Percentiles rank a stretch among this genome's conserved stretches.
Conservation (phyloP, 1,140 invertebrate species). For the Kradibia gibbosae region DNA sequence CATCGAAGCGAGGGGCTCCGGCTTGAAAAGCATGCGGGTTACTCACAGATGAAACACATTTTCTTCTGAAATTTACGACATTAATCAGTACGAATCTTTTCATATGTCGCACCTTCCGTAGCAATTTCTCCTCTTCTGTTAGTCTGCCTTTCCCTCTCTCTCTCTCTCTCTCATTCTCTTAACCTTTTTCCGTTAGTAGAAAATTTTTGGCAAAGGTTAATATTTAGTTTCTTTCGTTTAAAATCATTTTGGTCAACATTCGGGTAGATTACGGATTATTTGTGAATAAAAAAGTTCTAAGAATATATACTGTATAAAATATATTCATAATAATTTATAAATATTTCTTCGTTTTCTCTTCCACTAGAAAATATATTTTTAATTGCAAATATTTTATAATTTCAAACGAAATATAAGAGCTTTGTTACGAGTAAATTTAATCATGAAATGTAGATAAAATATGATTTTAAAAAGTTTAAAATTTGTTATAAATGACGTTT, state of each 20-base stretch:
- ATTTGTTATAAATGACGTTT: no score
- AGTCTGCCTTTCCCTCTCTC: background rate
- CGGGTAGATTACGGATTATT: background rate
- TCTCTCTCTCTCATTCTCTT: background rate
- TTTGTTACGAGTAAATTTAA: no score
- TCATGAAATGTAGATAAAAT: no score
- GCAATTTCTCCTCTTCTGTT: conserved; percentile 25
- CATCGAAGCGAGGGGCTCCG: background rate
- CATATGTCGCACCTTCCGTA: background rate
- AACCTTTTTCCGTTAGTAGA: background rate
- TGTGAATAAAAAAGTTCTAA: no score
- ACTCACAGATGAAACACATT: background rate
- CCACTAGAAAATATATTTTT: no score
- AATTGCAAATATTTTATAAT: no score
- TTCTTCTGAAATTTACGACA: conserved; percentile 16
- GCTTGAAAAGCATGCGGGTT: background rate
- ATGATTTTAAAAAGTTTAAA: no score
- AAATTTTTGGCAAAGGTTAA: background rate
- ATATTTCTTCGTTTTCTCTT: no score
- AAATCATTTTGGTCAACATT: conserved; percentile 1
- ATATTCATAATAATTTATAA: no score
- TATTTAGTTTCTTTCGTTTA: background rate
- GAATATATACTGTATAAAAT: no score
- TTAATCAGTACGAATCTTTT: conserved; percentile 24
- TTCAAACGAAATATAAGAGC: no score